These are phyloP conservation scores for Laticauda colubrina DNA, from an alignment of 2,113 vertebrate genomes.

Conservation along the genomic window DNA sequence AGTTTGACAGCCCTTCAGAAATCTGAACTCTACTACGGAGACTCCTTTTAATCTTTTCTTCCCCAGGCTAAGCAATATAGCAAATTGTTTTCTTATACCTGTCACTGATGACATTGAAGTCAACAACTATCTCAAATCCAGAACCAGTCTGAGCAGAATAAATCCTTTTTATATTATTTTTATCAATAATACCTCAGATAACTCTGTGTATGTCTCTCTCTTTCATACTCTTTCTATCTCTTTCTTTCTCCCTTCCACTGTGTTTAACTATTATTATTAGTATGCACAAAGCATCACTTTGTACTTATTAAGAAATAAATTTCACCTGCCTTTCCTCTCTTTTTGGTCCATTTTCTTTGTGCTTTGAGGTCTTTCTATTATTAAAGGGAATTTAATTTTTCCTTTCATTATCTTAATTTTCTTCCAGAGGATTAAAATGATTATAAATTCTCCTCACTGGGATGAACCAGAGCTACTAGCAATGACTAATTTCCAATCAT, in stretches of 20 bases:
- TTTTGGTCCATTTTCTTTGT: neutral
- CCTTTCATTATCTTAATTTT: neutral
- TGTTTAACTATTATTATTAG: neutral
- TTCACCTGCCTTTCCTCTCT: neutral
- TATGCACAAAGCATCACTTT: constrained; percentile 13
- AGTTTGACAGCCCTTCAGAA: neutral
- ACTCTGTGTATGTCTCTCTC: too few species aligned
- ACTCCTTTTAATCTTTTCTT: neutral
- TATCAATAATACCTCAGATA: neutral
- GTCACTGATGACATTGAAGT: neutral
- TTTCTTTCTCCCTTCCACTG: neutral
- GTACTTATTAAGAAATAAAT: constrained; percentile 23
- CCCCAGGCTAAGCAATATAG: neutral
- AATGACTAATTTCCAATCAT: constrained; percentile 35
- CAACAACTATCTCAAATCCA: neutral
- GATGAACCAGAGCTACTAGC: constrained; percentile 11
- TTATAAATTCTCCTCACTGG: constrained; percentile 9
- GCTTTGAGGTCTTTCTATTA: constrained; percentile 41
- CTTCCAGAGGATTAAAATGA: constrained; percentile 1
- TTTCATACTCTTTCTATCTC: too few species aligned
- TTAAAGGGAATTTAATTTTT: constrained; percentile 43
- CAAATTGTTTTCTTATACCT: neutral
- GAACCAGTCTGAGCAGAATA: neutral
- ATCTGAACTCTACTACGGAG: neutral
- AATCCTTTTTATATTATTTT: neutral